A percentile compares a stretch with the other conserved stretches of the same genome.
These are phyloP conservation scores for Melanostigma gelatinosum DNA, from an alignment of 2,113 vertebrate genomes.

Conservation along the genomic window DNA sequence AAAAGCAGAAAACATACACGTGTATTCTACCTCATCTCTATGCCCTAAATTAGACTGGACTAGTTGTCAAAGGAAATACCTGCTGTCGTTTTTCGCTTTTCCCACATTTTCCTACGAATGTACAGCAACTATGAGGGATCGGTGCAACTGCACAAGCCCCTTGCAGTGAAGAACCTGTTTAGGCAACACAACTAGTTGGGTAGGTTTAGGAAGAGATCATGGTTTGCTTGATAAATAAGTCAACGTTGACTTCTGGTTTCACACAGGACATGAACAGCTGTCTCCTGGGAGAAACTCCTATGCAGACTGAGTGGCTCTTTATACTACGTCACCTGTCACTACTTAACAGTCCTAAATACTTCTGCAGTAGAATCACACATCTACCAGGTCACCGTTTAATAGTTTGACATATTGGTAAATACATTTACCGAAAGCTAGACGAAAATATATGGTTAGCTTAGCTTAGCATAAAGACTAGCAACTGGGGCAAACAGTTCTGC, in stretches of 20 bases:
- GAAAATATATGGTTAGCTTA: neutral
- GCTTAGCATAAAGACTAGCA: neutral
- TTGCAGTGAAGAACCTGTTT: neutral
- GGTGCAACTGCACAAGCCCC: neutral
- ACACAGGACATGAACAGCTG: neutral
- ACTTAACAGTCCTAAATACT: slow-evolving; percentile 28
- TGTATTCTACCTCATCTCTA: slow-evolving; percentile 11
- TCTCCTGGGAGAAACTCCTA: neutral
- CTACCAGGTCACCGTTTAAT: slow-evolving; percentile 8
- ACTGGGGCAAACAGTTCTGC: neutral
- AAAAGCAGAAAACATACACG: slow-evolving; percentile 13
- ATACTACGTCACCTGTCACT: neutral
- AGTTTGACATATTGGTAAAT: neutral
- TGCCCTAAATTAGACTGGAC: slow-evolving; percentile 32
- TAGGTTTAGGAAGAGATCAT: neutral
- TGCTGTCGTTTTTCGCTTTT: slow-evolving; percentile 35
- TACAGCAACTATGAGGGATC: neutral
- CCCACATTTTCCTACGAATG: neutral
- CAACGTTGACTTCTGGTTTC: neutral
- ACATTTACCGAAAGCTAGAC: neutral
- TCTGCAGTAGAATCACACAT: slow-evolving; percentile 9
- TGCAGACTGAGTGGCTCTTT: neutral
- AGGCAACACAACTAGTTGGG: neutral
- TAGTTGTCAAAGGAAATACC: slow-evolving; percentile 16
- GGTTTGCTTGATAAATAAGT: neutral